Base-by-base conservation (phyloP, 2,113 vertebrate species). In the Struthio camelus region DNA sequence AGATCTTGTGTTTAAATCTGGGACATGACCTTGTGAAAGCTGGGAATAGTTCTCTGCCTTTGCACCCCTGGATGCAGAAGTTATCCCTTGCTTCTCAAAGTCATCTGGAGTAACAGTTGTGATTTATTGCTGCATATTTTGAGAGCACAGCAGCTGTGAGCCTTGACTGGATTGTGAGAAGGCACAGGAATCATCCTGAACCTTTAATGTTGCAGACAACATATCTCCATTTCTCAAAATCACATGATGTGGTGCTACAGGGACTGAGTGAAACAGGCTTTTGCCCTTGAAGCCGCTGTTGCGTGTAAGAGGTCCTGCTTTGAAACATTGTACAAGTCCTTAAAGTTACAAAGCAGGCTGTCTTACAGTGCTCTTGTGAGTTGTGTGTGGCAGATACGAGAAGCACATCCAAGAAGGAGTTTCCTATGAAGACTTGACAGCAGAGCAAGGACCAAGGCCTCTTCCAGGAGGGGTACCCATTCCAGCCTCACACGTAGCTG, bases 251-350 rank as follows among this genome's bases (percentile, higher is more conserved):
- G 12, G 48, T 0, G 0, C n/a, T 71, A 7, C 65, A 22, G 58
- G 5, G 18, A n/a, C 3, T 6, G 46, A 1, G 59, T 42, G 65
- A 16, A 48, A 70, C 23, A 18, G 56, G 20, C 28, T 72, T 5
- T 0, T 25, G 38, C 34, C 44, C 30, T 10, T 46, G 11, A 38
- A 38, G n/a, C 34, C 22, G 50, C 36, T 30, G 25, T 40, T 9
- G 18, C n/a, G 4, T 8, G n/a, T 32, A 17, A 23, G 19, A 28
- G 24, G 42, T 10, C 36, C 54, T 0, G 0, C 5, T 15, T 27
- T 42, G 69, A 40, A 34, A 5, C 1, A 0, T 38, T n/a, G 28
- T 24, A n/a, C 2, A 3, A 11, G 11, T 25, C 40, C 15, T 0
- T 56, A 30, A 10, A 56, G 17, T 56, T 13, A 12, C 27, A 7